Base-by-base conservation (phyloP, 2,888 invertebrate genomes). In the Athalia cordata region DNA sequence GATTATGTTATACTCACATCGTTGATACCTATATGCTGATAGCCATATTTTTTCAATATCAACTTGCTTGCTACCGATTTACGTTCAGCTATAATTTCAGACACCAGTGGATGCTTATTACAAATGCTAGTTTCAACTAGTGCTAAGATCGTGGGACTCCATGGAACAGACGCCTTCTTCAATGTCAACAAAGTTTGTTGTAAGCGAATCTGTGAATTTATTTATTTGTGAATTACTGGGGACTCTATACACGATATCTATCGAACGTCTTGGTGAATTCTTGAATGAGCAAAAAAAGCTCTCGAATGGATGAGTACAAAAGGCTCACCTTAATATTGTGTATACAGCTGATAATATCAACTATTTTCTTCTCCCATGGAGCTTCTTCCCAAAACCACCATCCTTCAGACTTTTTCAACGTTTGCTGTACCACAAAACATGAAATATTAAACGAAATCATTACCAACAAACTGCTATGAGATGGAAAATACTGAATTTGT, bases 1-100 rank as follows among this genome's bases (percentile, higher is more conserved):
- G 7, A 70, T 45, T 11, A 9, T 66, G 43, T 62, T 43, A 78
- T 82, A 84, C 85, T 85, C 79, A 91, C 90, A 83, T 88, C 85
- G 47, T 80, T 79, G 15, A 83, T 77, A 29, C 87, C 87, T 15
- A 87, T 85, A 50, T 90, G 86, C 62, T 88, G 87, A 79, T 91
- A 90, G 45, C 90, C 89, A 78, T 91, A 91, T 81, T 91, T 92
- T 68, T 90, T 91, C 61, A 92, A 84, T 64, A 92, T 87, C 15
- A 91, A 83, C 82, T 91, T 90, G 66, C 89, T 88, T 0, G 90
- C 87, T 79, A 92, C 90, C 52, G 88, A 86, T 74, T 89, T 89
- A 59, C 89, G 84, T 79, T 90, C 87, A 29, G 86, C 82, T 80
- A 84, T 86, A 64, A 92, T 90, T 79, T 88, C 83, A 29, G 83